phyloP scores from a whole-genome alignment of 2,797 vertebrate species.

The Gorsachius magnificus region DNA sequence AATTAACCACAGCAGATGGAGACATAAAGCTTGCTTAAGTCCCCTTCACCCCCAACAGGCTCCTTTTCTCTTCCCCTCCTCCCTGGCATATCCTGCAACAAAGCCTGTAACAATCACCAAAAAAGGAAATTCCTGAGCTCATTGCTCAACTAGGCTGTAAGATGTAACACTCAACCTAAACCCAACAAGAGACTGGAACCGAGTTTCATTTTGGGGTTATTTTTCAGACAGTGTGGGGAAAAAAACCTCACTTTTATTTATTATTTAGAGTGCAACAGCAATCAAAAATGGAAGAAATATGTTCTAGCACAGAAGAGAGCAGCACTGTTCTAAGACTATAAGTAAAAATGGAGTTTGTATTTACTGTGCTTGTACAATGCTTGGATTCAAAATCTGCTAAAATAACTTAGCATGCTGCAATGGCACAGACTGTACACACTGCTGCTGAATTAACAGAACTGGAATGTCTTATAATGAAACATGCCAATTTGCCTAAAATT shows the following conservation, averaged over 20 bases:
- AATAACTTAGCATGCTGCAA: background rate
- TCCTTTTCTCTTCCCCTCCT: background rate
- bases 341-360: background rate
- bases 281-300: background rate
- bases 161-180: background rate
- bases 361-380: background rate
- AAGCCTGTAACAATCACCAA: background rate
- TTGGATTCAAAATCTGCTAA: background rate
- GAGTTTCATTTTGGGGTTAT: background rate
- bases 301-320: background rate
- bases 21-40: constrained; percentile 30
- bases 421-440: background rate
- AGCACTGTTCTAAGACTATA: background rate
- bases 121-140: constrained; percentile 21
- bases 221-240: background rate
- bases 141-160: background rate
- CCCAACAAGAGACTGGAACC: background rate
- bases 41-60: background rate
- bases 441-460: constrained; percentile 4
- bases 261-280: background rate
- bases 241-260: background rate
- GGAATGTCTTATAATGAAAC: background rate
- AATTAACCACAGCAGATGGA: constrained; percentile 51
- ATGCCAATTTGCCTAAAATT: background rate
- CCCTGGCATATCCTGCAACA: background rate